These are phyloP conservation scores for Aphidius colemani DNA, from an alignment of 2,888 invertebrate genomes.

Conservation along the genomic window DNA sequence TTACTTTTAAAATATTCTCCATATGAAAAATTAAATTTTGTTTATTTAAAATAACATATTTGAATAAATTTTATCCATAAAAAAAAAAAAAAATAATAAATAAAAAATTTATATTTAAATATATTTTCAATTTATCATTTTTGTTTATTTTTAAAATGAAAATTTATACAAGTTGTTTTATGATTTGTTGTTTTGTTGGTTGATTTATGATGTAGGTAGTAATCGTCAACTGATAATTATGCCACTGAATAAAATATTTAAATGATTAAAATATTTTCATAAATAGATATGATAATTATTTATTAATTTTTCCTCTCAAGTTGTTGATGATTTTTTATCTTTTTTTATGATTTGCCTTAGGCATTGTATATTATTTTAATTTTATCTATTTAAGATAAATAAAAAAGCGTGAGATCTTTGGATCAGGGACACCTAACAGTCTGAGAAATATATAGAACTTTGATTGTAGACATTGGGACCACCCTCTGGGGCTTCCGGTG, in stretches of 20 bases:
- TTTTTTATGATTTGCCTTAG: not conserved
- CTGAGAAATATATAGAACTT: constrained; percentile 15
- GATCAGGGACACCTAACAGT: constrained; percentile 13
- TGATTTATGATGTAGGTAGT: not conserved
- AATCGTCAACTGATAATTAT: constrained; percentile 11
- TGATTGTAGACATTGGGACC: constrained; percentile 18
- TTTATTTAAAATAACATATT: too few relatives aligned
- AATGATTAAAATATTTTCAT: not conserved
- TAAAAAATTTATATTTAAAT: not conserved
- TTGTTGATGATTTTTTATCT: not conserved
- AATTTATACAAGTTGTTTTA: not conserved
- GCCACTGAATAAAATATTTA: constrained; percentile 18
- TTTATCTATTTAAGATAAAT: not conserved
- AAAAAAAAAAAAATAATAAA: not conserved
- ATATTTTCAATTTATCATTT: constrained; percentile 13
- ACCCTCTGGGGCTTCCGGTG: constrained; percentile 30
- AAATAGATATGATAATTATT: not conserved
- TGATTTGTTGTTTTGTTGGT: not conserved
- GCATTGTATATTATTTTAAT: not conserved
- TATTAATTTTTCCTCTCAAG: not conserved
- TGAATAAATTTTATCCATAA: too few relatives aligned
- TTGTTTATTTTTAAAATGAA: not conserved
- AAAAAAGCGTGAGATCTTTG: constrained; percentile 17
- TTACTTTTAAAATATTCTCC: too few relatives aligned
- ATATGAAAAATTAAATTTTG: too few relatives aligned